A percentile compares a stretch with the other conserved stretches of the same genome.
These are phyloP conservation scores for Eucriotettix oculatus DNA, from an alignment of 2,888 invertebrate species.

Conservation along the genomic window DNA sequence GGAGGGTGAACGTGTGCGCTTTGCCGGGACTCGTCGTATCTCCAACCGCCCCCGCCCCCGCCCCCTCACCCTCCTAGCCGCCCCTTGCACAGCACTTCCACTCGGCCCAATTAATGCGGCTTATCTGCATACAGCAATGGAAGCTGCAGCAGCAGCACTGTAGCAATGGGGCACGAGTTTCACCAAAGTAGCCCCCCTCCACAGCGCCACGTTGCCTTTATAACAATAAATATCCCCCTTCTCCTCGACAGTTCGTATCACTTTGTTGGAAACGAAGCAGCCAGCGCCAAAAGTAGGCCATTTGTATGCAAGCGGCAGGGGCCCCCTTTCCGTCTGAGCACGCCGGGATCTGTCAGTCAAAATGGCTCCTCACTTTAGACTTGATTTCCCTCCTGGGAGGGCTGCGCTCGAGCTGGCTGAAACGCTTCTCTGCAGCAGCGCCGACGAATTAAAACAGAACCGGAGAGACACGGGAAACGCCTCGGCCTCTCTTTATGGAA, in stretches of 20 bases:
- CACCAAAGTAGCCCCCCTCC: conserved; percentile 11
- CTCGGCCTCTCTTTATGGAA: neutral
- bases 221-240: conserved; percentile 14
- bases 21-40: neutral
- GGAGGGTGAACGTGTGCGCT: neutral
- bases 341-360: conserved; percentile 30
- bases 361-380: conserved; percentile 23
- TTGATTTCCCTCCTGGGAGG: conserved; percentile 21
- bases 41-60: neutral
- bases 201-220: conserved; percentile 9
- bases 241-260: conserved; percentile 13
- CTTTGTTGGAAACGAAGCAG: conserved; percentile 9
- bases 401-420: neutral
- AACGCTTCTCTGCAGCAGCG: neutral
- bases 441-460: neutral
- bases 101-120: conserved; percentile 15
- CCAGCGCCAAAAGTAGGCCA: conserved; percentile 23
- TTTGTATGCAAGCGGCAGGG: conserved; percentile 25
- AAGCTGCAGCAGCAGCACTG: conserved; percentile 8
- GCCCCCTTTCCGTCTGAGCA: conserved; percentile 28
- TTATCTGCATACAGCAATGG: conserved; percentile 15
- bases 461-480: neutral
- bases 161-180: conserved; percentile 7
- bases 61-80: neutral
- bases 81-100: conserved; percentile 1